Conservation (phyloP, 2,888 invertebrate genomes). For the Mellilla xanthometata region DNA sequence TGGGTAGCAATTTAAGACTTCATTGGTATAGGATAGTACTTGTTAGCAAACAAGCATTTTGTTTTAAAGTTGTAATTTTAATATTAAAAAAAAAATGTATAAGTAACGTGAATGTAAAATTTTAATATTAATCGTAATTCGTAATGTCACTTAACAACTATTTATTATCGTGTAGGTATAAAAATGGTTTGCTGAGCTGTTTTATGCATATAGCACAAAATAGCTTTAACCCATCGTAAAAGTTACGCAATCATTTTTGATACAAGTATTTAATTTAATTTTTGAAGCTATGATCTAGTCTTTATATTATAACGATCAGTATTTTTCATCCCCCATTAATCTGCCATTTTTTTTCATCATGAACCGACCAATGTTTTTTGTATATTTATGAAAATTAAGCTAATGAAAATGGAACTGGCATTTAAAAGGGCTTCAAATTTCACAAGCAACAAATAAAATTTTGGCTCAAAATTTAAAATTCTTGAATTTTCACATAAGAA, state of each 20-base stretch:
- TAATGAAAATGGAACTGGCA: constrained; percentile 41
- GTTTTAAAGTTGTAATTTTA: constrained; percentile 39
- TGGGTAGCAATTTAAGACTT: constrained; percentile 37
- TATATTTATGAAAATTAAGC: constrained; percentile 61
- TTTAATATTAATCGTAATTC: constrained; percentile 54
- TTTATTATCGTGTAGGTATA: constrained; percentile 15
- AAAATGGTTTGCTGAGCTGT: constrained; percentile 17
- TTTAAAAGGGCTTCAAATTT: constrained; percentile 30
- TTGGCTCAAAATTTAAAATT: constrained; percentile 52
- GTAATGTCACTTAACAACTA: constrained; percentile 56
- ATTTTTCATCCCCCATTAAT: constrained; percentile 44
- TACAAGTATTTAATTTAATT: constrained; percentile 42
- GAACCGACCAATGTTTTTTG: constrained; percentile 66
- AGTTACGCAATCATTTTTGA: constrained; percentile 29
- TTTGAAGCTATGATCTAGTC: constrained; percentile 53
- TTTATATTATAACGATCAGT: constrained; percentile 41
- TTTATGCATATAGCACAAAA: constrained; percentile 16
- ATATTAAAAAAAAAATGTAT: constrained; percentile 36
- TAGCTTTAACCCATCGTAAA: constrained; percentile 6
- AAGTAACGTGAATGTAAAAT: constrained; percentile 43
- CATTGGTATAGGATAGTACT: constrained; percentile 50
- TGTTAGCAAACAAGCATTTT: constrained; percentile 44
- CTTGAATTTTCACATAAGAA: constrained; percentile 46
- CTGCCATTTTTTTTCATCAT: constrained; percentile 38
- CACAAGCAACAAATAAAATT: constrained; percentile 26